Base-by-base conservation (phyloP, 2,888 invertebrate genomes). In the Oscheius sp. region DNA sequence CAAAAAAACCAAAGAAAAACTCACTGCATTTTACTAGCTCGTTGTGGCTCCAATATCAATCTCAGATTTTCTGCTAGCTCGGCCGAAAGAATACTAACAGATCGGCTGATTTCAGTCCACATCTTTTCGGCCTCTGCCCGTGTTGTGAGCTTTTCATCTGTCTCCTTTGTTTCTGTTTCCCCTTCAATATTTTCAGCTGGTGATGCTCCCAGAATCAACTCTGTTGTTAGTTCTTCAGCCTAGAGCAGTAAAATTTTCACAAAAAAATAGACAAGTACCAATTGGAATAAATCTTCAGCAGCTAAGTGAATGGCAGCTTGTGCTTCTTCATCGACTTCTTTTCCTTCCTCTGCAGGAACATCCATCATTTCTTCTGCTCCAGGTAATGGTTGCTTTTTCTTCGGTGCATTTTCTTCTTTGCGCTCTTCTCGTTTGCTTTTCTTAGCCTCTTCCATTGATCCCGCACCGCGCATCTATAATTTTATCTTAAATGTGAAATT, bases 11-110 rank as follows among this genome's bases (percentile, higher is more conserved):
- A 61, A 25, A 49, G 49, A 29, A 13, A 18, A 53, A 73, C 84
- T 59, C 81, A 90, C 90, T 92, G 94, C 43, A 96, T 91, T 78
- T 95, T 92, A 0, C 96, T 94, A 0, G 96, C 94, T 85, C 94
- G 93, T 0, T 96, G 96, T 0, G 99, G 99, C 89, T 99, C 98
- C 49, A 99, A 90, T 56, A 99, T 94, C 0, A 99, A 92, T 58
- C 99, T 91, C 75, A 99, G 91, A 84, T 96, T 93, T 89, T 99
- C 98, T 81, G 96, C 95, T 45, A 99, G 91, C 82, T 95, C 94
- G 71, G 94, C 92, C 0, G 95, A 93, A 76, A 95, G 88, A 82
- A 89, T 63, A 29, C 77, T 78, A 5, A 88, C 86, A 16, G 77
- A 74, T 46, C 82, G 78, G 18, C 80, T 76, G 64, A 87, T 84